These are phyloP conservation scores for Perithous albicinctus DNA, from an alignment of 2,888 invertebrate species.

Conservation along the genomic window DNA sequence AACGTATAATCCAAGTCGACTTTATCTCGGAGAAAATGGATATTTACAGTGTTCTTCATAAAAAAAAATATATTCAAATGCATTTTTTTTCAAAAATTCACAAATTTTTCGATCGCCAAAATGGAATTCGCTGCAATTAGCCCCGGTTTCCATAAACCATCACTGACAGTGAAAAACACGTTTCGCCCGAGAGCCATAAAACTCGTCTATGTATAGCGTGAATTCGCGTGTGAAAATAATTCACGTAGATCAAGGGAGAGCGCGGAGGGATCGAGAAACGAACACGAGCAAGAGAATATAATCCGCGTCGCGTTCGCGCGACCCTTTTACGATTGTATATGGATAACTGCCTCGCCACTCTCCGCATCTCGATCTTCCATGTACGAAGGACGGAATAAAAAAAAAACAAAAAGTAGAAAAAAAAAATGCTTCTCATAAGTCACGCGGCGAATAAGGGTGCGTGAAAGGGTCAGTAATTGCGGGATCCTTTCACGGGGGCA, in stretches of 20 bases:
- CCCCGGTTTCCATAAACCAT: background rate
- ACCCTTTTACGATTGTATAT: conserved; percentile 58
- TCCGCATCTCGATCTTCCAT: conserved; percentile 28
- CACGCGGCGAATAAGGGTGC: conserved; percentile 37
- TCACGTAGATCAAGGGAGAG: conserved; percentile 26
- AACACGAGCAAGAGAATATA: conserved; percentile 47
- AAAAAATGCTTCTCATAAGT: conserved; percentile 43
- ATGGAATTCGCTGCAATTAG: background rate
- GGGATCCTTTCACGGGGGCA: conserved; percentile 54
- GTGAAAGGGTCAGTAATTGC: conserved; percentile 64
- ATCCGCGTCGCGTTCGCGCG: conserved; percentile 52
- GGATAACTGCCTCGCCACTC: conserved; percentile 60
- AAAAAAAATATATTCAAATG: too few species aligned
- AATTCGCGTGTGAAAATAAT: conserved; percentile 62
- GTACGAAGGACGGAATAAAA: background rate
- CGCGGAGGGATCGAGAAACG: conserved; percentile 44
- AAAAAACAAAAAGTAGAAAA: conserved; percentile 6
- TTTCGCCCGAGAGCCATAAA: conserved; percentile 34
- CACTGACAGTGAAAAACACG: conserved; percentile 21
- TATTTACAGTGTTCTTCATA: too few species aligned
- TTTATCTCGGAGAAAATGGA: too few species aligned
- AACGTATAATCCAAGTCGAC: too few species aligned
- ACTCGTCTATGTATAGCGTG: background rate
- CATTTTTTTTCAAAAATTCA: too few species aligned
- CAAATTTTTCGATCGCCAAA: too few species aligned